phyloP scores from a whole-genome alignment of 2,888 invertebrate species.

The Blastobasis adustella region DNA sequence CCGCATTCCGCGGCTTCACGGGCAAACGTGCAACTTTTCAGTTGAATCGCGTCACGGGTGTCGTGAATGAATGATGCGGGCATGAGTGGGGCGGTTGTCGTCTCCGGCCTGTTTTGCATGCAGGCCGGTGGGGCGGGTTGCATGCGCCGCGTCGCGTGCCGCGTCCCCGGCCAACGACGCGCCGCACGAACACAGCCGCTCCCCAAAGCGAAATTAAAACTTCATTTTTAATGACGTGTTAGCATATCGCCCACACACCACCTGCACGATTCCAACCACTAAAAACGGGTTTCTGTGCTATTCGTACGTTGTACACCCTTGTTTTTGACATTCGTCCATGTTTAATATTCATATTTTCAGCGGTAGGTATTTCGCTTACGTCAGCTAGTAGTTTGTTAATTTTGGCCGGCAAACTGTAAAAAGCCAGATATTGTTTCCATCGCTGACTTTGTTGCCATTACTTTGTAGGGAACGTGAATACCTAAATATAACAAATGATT shows the following conservation, averaged over 20 bases:
- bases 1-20: too few species aligned
- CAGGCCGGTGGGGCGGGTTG: conserved; percentile 17
- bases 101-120: conserved; percentile 37
- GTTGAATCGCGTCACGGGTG: conserved; percentile 21
- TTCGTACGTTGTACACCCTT: conserved; percentile 8
- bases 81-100: conserved; percentile 3
- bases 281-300: conserved; percentile 22
- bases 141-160: conserved; percentile 24
- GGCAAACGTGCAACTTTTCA: conserved; percentile 20
- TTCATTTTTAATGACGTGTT: conserved; percentile 65
- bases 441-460: not conserved
- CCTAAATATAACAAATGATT: too few species aligned
- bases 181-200: conserved; percentile 25
- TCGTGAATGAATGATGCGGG: conserved; percentile 23
- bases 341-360: conserved; percentile 9
- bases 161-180: conserved; percentile 20
- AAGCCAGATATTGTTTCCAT: not conserved
- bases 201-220: conserved; percentile 50
- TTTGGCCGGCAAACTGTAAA: not conserved
- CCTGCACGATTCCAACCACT: conserved; percentile 22
- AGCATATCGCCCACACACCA: conserved; percentile 33
- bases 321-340: conserved; percentile 1
- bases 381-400: not conserved
- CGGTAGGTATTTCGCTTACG: too few species aligned
- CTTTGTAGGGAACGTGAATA: not conserved